These are phyloP conservation scores for Tangara arthus DNA, from an alignment of 2,797 vertebrate genomes.

Conservation along the genomic window DNA sequence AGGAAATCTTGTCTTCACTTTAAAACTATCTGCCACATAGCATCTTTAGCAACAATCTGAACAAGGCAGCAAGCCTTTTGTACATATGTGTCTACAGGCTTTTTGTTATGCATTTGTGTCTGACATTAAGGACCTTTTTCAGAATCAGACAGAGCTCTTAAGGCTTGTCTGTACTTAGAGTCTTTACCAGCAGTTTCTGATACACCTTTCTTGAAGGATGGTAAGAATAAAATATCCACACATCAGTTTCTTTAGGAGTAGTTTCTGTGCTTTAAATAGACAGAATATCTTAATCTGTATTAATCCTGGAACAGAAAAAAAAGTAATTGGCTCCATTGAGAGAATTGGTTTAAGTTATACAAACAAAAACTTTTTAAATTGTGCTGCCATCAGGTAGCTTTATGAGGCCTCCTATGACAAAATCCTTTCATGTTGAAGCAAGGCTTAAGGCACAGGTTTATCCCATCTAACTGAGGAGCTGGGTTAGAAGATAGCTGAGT, in stretches of 20 bases:
- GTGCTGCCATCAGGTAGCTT: neutral
- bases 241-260: neutral
- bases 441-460: conserved; percentile 20
- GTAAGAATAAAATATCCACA: neutral
- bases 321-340: neutral
- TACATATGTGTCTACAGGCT: neutral
- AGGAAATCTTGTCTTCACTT: neutral
- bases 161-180: neutral
- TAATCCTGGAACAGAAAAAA: neutral
- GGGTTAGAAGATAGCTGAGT: neutral
- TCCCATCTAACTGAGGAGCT: neutral
- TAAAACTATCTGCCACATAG: neutral
- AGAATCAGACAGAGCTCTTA: neutral
- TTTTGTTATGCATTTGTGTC: neutral
- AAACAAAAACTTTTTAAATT: conserved; percentile 16
- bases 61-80: neutral
- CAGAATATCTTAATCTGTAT: neutral
- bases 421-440: neutral
- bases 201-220: neutral
- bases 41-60: neutral
- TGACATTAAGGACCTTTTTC: neutral
- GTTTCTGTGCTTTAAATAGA: neutral
- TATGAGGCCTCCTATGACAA: neutral
- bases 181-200: neutral
- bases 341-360: neutral